Evolutionary conservation across 2,113 vertebrate genomes (phyloP).

Genomic region (Leptobrachium ailaonicum): DNA sequence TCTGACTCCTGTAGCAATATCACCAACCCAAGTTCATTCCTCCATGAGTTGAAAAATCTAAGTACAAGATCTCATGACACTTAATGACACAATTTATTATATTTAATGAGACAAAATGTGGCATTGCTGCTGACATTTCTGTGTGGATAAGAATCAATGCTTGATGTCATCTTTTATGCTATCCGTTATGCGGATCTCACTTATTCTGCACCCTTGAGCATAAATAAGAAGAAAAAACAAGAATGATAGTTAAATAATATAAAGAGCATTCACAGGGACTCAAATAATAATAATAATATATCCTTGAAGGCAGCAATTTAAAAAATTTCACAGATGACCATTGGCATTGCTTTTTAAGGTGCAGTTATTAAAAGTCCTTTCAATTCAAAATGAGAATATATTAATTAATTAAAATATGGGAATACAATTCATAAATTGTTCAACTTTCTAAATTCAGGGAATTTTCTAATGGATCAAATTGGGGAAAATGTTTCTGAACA

Average conservation of each 20-base stretch:
- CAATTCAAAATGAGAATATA: too few relatives aligned
- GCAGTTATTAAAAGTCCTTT: too few relatives aligned
- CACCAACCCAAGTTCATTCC: constrained; percentile 4
- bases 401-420: too few relatives aligned
- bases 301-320: too few relatives aligned
- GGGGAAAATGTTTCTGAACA: too few relatives aligned
- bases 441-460: too few relatives aligned
- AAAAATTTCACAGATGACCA: too few relatives aligned
- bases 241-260: constrained; percentile 22
- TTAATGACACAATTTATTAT: constrained; percentile 45
- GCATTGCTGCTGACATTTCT: constrained; percentile 45
- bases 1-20: constrained; percentile 19
- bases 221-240: constrained; percentile 14
- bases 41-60: constrained; percentile 25
- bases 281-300: not conserved
- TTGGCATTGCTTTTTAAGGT: too few relatives aligned
- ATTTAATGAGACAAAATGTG: constrained; percentile 47
- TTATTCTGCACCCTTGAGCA: constrained; percentile 35
- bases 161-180: constrained; percentile 31
- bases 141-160: constrained; percentile 38
- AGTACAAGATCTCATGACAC: constrained; percentile 41
- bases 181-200: constrained; percentile 33
- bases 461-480: too few relatives aligned
- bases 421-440: too few relatives aligned
- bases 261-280: not conserved